phyloP scores from a whole-genome alignment of 2,888 invertebrate genomes.

The Biston betularia region DNA sequence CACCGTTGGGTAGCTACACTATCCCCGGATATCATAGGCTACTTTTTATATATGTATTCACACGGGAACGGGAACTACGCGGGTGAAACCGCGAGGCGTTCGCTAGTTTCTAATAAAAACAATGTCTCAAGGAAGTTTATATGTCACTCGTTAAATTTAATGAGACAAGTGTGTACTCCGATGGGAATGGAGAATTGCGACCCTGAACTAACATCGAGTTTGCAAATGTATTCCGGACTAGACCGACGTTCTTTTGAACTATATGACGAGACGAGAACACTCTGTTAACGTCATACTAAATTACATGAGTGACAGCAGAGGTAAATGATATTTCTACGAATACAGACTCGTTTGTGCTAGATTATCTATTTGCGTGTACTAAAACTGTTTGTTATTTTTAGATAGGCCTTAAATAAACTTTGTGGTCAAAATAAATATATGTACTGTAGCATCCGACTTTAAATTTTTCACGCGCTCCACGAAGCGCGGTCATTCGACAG shows the following conservation, averaged over 20 bases:
- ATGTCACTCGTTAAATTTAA: constrained; percentile 38
- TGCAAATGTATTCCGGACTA: constrained; percentile 14
- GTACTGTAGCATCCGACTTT: too few species aligned
- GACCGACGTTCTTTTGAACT: constrained; percentile 13
- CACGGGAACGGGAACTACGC: too few species aligned
- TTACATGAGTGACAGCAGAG: constrained; percentile 6
- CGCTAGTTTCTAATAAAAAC: constrained; percentile 23
- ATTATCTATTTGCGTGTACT: constrained; percentile 6
- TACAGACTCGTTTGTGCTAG: background rate
- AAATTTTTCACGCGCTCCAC: too few species aligned
- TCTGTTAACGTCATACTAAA: constrained; percentile 10
- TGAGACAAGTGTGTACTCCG: constrained; percentile 13
- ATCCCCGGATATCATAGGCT: too few species aligned
- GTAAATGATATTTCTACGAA: background rate
- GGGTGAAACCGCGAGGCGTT: too few species aligned
- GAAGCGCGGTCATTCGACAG: too few species aligned
- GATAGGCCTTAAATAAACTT: background rate
- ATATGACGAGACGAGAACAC: constrained; percentile 4
- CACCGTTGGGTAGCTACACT: too few species aligned
- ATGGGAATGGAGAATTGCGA: background rate
- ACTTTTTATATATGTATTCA: too few species aligned
- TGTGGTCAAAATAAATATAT: background rate
- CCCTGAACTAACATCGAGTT: constrained; percentile 22
- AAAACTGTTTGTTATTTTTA: background rate
- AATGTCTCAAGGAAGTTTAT: constrained; percentile 22